Conservation (phyloP, 2,888 invertebrate species). For the Lasioglossum lativentre region DNA sequence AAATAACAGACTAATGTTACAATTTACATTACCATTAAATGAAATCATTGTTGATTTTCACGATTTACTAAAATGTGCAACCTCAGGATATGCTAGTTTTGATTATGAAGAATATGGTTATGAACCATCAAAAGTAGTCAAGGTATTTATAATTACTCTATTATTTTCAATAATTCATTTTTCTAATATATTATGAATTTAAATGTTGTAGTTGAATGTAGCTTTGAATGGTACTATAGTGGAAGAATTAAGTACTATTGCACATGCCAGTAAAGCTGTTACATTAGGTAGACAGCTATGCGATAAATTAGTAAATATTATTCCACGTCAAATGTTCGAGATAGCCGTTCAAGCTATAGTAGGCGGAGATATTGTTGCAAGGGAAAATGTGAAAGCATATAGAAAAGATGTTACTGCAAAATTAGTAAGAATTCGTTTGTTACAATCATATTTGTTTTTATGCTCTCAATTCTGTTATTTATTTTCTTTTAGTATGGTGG, state of each 20-base stretch:
- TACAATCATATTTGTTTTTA: background rate
- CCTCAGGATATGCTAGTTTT: constrained; percentile 98
- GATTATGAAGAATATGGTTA: constrained; percentile 96
- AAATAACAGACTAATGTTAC: constrained; percentile 92
- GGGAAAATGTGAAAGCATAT: constrained; percentile 94
- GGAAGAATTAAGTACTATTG: constrained; percentile 94
- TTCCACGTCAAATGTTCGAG: constrained; percentile 92
- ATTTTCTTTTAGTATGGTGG: constrained; percentile 91
- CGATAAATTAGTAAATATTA: constrained; percentile 91
- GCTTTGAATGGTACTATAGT: constrained; percentile 92
- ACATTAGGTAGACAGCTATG: constrained; percentile 89
- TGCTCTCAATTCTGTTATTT: constrained; percentile 4
- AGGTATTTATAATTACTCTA: constrained; percentile 86
- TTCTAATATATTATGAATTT: constrained; percentile 13
- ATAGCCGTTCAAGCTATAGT: constrained; percentile 95
- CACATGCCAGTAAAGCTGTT: constrained; percentile 90
- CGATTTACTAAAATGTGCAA: constrained; percentile 94
- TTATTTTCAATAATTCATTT: background rate
- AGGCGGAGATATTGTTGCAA: constrained; percentile 91
- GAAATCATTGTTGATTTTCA: constrained; percentile 98
- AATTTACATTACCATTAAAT: constrained; percentile 94
- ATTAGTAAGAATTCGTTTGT: constrained; percentile 88
- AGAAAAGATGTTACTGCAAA: constrained; percentile 97
- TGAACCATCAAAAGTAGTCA: constrained; percentile 90
- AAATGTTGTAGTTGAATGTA: constrained; percentile 88